Base-by-base conservation (phyloP, 2,888 invertebrate species). In the Conomelus anceps region DNA sequence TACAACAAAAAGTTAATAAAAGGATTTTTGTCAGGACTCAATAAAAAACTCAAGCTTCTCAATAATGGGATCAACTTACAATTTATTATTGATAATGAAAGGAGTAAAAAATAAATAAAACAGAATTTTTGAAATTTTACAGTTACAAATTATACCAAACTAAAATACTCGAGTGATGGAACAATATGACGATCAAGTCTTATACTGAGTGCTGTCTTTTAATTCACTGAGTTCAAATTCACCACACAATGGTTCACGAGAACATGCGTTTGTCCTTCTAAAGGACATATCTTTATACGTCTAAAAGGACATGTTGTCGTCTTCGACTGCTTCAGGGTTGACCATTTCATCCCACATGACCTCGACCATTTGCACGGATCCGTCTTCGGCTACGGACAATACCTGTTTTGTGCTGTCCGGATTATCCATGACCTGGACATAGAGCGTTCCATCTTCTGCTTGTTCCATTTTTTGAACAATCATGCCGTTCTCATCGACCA, bases 331-430 rank as follows among this genome's bases (percentile, higher is more conserved):
- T 86, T 90, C 90, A 20, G 90, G 90, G 6, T 89, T 89, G 23
- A 90, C 91, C 88, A 91, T 91, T 89, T 91, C 91, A 34, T 91
- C 91, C 91, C 91, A 91, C 84, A 91, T 89, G 22, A 93, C 92
- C 90, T 93, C 93, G 3, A 93, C 92, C 92, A 93, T 92, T 92
- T 93, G 92, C 63, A 93, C 91, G 91, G 92, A 92, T 22, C 93
- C 93, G 90, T 93, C 93, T 41, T 93, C 93, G n/a, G 92, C 92
- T 23, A 93, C 91, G 3, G 93, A 92, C 22, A 93, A 90, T 90
- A 93, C 92, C 87, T 93, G 93, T 89, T 93, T 93, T 0, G 91
- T 89, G 17, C 91, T 63, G 84, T 91, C 91, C 1, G 90, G 86
- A 22, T 90, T 89, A 29, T 91, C 91, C 23, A 91, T 90, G 87